Evolutionary conservation across 2,113 vertebrate species (phyloP).

Genomic region (Dicrurus megarhynchus): DNA sequence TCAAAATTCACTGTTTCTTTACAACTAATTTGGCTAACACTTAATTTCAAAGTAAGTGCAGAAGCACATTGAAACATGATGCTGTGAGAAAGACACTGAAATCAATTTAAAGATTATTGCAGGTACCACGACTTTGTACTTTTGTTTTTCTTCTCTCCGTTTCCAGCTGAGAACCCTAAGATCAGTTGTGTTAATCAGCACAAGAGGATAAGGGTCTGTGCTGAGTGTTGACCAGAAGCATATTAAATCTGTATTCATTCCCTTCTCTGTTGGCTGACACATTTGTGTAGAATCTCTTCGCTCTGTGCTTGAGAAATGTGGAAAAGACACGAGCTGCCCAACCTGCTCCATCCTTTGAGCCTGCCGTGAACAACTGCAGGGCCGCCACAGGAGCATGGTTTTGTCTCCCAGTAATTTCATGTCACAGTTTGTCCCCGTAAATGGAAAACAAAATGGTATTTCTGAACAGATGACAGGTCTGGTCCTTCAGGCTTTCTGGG

Average conservation of each 20-base stretch:
- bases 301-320: not conserved
- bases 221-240: not conserved
- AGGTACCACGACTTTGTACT: not conserved
- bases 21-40: not conserved
- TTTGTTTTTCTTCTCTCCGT: not conserved
- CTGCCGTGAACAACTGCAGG: not conserved
- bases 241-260: not conserved
- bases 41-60: not conserved
- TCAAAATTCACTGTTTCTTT: not conserved
- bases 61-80: not conserved
- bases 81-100: not conserved
- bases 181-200: not conserved
- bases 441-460: not conserved
- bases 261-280: not conserved
- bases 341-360: not conserved
- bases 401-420: not conserved
- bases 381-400: not conserved
- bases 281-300: not conserved
- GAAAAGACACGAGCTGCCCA: not conserved
- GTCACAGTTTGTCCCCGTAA: not conserved
- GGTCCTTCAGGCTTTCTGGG: slow-evolving; percentile 15
- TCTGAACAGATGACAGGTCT: slow-evolving; percentile 3
- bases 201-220: not conserved
- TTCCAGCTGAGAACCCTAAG: not conserved
- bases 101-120: not conserved